Conservation (phyloP, 2,797 vertebrate genomes). For the Microtus agrestis region DNA sequence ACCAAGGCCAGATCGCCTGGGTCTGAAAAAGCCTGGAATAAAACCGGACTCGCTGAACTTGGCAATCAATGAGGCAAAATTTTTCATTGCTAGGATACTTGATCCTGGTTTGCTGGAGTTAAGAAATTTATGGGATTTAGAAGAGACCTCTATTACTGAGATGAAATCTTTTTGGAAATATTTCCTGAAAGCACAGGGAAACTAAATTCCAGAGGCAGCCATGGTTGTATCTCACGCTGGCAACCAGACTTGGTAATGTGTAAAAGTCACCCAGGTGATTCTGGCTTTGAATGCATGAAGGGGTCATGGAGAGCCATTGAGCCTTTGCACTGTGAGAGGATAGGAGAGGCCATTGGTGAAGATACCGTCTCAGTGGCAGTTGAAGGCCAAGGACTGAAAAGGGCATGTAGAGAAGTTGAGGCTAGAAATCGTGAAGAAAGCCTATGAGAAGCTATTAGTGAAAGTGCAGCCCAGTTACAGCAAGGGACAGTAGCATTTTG, state of each 20-base stretch:
- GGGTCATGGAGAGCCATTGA: background rate
- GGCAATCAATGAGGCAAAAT: background rate
- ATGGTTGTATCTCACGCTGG: background rate
- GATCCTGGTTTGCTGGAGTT: background rate
- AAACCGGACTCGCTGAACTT: no score
- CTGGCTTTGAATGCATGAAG: background rate
- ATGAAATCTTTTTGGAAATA: background rate
- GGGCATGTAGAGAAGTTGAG: no score
- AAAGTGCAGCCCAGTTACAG: no score
- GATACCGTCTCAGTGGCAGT: background rate
- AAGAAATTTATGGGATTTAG: background rate
- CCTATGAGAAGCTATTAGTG: no score
- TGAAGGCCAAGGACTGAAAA: no score
- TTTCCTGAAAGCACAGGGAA: background rate
- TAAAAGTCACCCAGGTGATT: background rate
- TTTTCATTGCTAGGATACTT: background rate
- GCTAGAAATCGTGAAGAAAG: no score
- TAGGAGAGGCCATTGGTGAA: background rate
- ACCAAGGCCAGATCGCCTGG: no score
- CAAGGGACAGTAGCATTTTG: no score
- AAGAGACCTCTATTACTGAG: background rate
- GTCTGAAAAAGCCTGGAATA: no score
- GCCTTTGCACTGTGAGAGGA: background rate
- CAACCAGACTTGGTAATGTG: background rate
- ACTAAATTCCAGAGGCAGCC: background rate